Percentiles rank a stretch among this genome's conserved stretches.
phyloP scores from a whole-genome alignment of 2,888 invertebrate genomes.

The Erebia epiphron region DNA sequence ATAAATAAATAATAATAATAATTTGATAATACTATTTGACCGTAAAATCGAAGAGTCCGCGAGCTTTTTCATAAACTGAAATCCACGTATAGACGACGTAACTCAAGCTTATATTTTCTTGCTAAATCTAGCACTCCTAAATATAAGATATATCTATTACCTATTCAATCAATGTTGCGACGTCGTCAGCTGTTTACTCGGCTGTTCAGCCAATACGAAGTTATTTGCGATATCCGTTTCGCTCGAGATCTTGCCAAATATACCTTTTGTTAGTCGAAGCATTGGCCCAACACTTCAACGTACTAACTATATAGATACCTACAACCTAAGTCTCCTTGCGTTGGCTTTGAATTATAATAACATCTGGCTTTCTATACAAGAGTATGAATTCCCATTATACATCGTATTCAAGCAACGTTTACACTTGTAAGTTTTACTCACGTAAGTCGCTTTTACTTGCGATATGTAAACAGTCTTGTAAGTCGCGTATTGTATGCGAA shows the following conservation, averaged over 20 bases:
- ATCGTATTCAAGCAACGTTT: too few relatives aligned
- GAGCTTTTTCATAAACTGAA: too few relatives aligned
- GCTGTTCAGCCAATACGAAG: slow-evolving; percentile 22
- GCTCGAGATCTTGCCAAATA: slow-evolving; percentile 18
- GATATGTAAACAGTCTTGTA: too few relatives aligned
- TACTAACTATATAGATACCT: background rate
- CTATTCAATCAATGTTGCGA: slow-evolving; percentile 21
- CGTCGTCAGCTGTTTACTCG: slow-evolving; percentile 23
- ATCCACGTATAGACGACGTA: too few relatives aligned
- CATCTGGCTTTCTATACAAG: background rate
- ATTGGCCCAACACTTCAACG: background rate
- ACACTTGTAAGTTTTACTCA: too few relatives aligned
- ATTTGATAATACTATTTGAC: too few relatives aligned
- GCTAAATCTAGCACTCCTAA: background rate
- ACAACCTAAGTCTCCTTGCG: background rate
- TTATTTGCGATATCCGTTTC: slow-evolving; percentile 19
- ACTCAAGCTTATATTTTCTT: background rate
- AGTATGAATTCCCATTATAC: background rate
- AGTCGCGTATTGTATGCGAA: too few relatives aligned
- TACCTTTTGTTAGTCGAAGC: background rate
- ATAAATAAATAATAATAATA: too few relatives aligned
- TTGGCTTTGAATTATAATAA: background rate
- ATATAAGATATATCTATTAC: background rate
- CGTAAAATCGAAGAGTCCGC: too few relatives aligned
- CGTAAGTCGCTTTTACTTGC: too few relatives aligned